Percentiles rank a stretch among this genome's conserved stretches.
Conservation (phyloP, 64 coral and sea anemone species). For the Pocillopora verrucosa region DNA sequence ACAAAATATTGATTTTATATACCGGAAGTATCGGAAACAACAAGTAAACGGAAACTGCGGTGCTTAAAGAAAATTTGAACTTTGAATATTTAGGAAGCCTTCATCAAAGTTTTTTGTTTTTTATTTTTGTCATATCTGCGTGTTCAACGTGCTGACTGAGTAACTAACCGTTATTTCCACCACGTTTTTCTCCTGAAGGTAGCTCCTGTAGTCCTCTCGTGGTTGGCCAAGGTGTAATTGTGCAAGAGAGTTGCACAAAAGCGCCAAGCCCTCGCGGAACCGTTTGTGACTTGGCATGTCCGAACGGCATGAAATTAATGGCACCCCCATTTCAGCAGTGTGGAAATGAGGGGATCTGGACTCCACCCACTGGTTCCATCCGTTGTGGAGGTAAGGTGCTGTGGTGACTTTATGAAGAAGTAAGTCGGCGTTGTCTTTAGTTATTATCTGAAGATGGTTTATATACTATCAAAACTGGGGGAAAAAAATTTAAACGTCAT, state of each 20-base stretch:
- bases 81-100: no score
- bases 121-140: no score
- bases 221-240: slow-evolving; percentile 13
- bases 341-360: slow-evolving; percentile 39
- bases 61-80: no score
- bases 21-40: no score
- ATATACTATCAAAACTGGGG: no score
- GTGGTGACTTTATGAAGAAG: neutral
- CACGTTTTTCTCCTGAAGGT: neutral
- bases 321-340: slow-evolving; percentile 47
- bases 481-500: no score
- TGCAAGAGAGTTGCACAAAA: neutral
- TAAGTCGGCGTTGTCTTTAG: neutral
- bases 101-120: no score
- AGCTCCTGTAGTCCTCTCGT: slow-evolving; percentile 28
- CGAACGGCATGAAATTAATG: neutral
- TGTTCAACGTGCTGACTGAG: no score
- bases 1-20: no score
- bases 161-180: neutral
- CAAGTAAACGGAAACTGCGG: no score
- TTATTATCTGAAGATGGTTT: neutral
- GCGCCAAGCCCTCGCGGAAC: slow-evolving; percentile 42
- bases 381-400: slow-evolving; percentile 30
- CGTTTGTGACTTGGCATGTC: slow-evolving; percentile 42
- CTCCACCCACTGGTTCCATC: slow-evolving; percentile 25